Percentiles rank a stretch among this genome's conserved stretches.
Conservation (phyloP, 2,888 invertebrate genomes). For the Phasia obesa region DNA sequence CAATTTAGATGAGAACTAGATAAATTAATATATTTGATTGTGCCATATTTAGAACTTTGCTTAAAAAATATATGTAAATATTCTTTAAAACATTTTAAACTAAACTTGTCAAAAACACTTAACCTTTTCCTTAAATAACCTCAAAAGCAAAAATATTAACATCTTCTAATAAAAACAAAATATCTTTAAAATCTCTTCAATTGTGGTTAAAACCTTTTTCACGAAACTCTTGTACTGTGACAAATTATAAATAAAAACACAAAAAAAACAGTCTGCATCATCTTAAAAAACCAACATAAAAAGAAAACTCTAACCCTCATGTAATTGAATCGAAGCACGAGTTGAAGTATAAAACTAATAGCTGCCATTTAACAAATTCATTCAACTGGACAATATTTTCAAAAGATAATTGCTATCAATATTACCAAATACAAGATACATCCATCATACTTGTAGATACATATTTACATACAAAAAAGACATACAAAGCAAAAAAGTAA, state of each 20-base stretch:
- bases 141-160: conserved; percentile 7
- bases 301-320: conserved; percentile 69
- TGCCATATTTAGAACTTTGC: too few species aligned
- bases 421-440: conserved; percentile 70
- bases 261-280: conserved; percentile 31
- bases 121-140: neutral
- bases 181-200: conserved; percentile 72
- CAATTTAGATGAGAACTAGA: too few species aligned
- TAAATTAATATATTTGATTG: too few species aligned
- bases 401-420: conserved; percentile 81
- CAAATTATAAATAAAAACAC: conserved; percentile 8
- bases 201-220: conserved; percentile 76
- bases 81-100: neutral
- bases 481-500: conserved; percentile 32
- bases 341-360: conserved; percentile 18
- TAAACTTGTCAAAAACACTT: conserved; percentile 12
- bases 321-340: conserved; percentile 39
- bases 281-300: conserved; percentile 59
- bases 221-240: conserved; percentile 12
- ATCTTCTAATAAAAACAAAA: conserved; percentile 60
- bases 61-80: too few species aligned
- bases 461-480: neutral
- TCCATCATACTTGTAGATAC: conserved; percentile 18
- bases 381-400: conserved; percentile 75
- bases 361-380: conserved; percentile 60